phyloP scores from a whole-genome alignment of 1,140 invertebrate genomes.

The Bombus sylvicola region DNA sequence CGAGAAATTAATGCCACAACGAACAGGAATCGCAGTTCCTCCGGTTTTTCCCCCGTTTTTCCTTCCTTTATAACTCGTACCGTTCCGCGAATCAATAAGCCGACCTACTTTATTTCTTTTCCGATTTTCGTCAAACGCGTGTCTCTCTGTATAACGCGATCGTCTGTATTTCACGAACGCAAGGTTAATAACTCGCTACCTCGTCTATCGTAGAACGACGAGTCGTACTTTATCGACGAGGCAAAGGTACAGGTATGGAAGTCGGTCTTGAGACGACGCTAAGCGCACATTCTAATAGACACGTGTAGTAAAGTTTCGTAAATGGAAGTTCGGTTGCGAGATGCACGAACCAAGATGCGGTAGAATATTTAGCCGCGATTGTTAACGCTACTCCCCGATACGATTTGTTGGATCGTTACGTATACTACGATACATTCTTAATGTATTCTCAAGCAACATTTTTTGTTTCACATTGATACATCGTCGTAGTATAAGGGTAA shows the following conservation, averaged over 20 bases:
- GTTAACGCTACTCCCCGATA: too few species aligned
- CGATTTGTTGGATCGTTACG: too few species aligned
- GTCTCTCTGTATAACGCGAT: too few species aligned
- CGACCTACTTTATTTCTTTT: not conserved
- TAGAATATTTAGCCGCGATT: too few species aligned
- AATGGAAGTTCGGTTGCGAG: too few species aligned
- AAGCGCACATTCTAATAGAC: too few species aligned
- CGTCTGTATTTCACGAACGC: too few species aligned
- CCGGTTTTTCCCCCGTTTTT: not conserved
- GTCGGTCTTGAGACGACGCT: too few species aligned
- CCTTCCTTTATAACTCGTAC: too few species aligned
- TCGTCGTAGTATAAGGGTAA: not conserved
- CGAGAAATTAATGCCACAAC: constrained; percentile 6
- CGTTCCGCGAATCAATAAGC: not conserved
- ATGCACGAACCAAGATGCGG: too few species aligned
- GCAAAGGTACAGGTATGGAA: not conserved
- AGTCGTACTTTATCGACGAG: not conserved
- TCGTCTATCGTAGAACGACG: not conserved
- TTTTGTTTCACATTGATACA: not conserved
- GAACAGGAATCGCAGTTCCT: not conserved
- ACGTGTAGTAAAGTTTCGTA: too few species aligned
- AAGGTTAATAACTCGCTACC: not conserved
- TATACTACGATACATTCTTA: too few species aligned
- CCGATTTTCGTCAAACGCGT: not conserved
- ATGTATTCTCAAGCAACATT: not conserved